Percentiles rank a stretch among this genome's conserved stretches.
Evolutionary conservation across 2,113 vertebrate genomes (phyloP).

Genomic region (Alosa alosa): DNA sequence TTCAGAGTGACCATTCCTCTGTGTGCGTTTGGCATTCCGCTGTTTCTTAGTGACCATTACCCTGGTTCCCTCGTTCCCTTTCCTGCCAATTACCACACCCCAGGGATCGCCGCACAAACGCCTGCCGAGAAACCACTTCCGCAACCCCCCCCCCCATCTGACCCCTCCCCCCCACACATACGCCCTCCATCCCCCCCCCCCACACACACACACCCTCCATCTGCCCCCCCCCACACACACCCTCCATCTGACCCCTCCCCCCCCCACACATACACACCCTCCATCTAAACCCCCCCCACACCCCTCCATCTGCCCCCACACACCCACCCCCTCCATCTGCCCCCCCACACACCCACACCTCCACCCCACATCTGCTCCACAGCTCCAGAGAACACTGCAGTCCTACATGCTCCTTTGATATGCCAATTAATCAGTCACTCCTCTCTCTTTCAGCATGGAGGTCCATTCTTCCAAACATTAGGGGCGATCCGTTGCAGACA

Average conservation of each 20-base stretch:
- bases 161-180: slow-evolving; percentile 1
- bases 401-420: slow-evolving; percentile 22
- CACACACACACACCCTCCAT: too few relatives aligned
- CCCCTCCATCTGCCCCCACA: not conserved
- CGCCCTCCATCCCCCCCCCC: not conserved
- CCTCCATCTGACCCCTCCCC: too few relatives aligned
- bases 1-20: not conserved
- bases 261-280: not conserved
- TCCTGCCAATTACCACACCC: slow-evolving; percentile 28
- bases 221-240: not conserved
- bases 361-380: not conserved
- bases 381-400: not conserved
- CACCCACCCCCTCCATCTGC: not conserved
- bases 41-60: not conserved
- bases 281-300: too few relatives aligned
- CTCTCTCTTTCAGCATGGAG: not conserved
- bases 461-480: not conserved
- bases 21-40: not conserved
- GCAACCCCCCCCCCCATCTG: not conserved
- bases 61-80: slow-evolving; percentile 20
- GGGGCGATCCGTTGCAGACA: not conserved
- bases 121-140: slow-evolving; percentile 37
- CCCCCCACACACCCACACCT: too few relatives aligned
- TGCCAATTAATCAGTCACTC: slow-evolving; percentile 25
- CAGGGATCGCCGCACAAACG: slow-evolving; percentile 27